phyloP scores from a whole-genome alignment of 1,140 invertebrate genomes.

The Chironomus striatipennis region DNA sequence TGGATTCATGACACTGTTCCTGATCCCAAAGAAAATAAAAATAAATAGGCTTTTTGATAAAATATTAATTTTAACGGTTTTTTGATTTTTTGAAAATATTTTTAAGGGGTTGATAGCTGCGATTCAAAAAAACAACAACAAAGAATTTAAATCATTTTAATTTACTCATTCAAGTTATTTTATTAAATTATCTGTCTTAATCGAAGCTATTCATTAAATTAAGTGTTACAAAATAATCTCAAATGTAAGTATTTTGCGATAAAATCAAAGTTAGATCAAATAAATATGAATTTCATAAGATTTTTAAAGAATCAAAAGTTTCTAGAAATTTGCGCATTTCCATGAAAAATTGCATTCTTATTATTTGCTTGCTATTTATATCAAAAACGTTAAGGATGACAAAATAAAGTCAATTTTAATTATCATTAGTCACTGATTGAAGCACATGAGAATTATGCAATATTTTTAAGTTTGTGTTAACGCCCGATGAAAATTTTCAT shows the following conservation, averaged over 20 bases:
- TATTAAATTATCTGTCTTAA: too few species aligned
- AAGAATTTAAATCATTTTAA: too few species aligned
- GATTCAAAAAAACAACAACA: neutral
- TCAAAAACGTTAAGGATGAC: neutral
- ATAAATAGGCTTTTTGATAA: neutral
- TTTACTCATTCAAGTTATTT: too few species aligned
- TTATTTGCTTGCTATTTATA: neutral
- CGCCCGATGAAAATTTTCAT: too few species aligned
- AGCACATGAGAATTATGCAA: neutral
- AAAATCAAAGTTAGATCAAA: too few species aligned
- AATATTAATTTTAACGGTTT: neutral
- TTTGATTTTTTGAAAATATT: neutral
- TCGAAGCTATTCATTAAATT: too few species aligned
- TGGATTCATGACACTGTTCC: slow-evolving; percentile 58
- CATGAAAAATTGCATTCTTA: neutral
- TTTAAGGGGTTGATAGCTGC: neutral
- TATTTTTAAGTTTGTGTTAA: neutral
- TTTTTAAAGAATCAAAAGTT: neutral
- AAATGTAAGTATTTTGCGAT: too few species aligned
- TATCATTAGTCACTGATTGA: neutral
- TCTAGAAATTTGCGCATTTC: neutral
- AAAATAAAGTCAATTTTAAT: neutral
- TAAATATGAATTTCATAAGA: neutral
- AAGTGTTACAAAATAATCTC: too few species aligned
- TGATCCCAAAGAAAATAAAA: slow-evolving; percentile 30